Percentiles rank a stretch among this genome's conserved stretches.
These are phyloP conservation scores for Potorous gilbertii DNA, from an alignment of 2,797 vertebrate genomes.

Conservation along the genomic window DNA sequence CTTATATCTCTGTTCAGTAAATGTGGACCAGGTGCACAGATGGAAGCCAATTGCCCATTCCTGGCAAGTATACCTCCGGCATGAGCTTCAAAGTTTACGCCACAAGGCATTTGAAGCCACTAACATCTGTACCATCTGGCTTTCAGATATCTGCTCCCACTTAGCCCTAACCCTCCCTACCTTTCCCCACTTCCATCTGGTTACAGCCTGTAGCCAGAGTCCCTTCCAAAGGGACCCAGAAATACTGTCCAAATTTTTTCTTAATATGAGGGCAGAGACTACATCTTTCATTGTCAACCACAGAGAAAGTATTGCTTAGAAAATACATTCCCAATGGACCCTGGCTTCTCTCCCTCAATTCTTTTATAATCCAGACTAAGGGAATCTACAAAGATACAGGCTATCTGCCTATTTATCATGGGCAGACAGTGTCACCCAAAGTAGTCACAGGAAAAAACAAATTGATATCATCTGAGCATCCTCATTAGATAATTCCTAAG, in stretches of 20 bases:
- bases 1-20: not conserved
- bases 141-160: not conserved
- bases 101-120: not conserved
- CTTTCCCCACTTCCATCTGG: not conserved
- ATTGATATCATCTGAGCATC: conserved; percentile 56
- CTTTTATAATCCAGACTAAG: not conserved
- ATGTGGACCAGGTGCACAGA: not conserved
- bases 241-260: not conserved
- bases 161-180: not conserved
- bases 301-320: not conserved
- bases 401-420: conserved; percentile 38
- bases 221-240: not conserved
- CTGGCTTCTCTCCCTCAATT: not conserved
- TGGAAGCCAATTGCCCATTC: not conserved
- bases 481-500: conserved; percentile 27
- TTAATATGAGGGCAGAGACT: not conserved
- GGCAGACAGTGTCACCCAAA: conserved; percentile 48
- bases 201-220: not conserved
- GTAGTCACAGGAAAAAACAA: conserved; percentile 56
- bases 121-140: not conserved
- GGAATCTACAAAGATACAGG: not conserved
- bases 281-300: not conserved
- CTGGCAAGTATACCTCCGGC: not conserved
- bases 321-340: not conserved
- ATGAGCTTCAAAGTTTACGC: not conserved